A percentile compares a stretch with the other conserved stretches of the same genome.
Conservation (phyloP, 2,113 vertebrate genomes). For the Lates calcarifer region DNA sequence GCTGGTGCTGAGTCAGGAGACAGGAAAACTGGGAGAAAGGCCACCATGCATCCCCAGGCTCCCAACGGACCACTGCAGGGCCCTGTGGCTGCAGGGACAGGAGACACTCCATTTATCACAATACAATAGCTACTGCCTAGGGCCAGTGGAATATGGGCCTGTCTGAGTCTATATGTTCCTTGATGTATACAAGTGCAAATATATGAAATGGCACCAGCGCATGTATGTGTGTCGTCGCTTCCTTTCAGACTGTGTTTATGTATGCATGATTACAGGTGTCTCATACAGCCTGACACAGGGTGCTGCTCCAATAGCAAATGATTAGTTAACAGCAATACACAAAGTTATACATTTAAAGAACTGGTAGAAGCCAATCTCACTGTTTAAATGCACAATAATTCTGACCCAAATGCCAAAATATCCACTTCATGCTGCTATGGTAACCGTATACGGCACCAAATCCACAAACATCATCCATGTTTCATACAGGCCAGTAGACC, state of each 20-base stretch:
- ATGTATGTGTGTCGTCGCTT: not conserved
- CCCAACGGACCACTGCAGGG: constrained; percentile 65
- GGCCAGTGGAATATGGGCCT: constrained; percentile 45
- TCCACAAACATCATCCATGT: not conserved
- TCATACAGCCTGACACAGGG: not conserved
- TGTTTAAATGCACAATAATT: not conserved
- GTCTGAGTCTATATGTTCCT: constrained; percentile 41
- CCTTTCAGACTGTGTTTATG: not conserved
- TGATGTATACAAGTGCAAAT: constrained; percentile 31
- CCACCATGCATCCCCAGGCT: constrained; percentile 71
- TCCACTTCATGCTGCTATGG: not conserved
- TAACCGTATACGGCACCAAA: not conserved
- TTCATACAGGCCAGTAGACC: not conserved
- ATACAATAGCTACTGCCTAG: constrained; percentile 74
- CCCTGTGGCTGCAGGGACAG: constrained; percentile 66
- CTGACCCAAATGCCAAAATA: not conserved
- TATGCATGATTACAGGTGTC: not conserved
- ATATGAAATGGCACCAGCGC: constrained; percentile 13
- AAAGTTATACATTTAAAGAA: not conserved
- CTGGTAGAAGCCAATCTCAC: not conserved
- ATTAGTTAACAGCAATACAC: not conserved
- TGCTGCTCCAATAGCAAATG: not conserved
- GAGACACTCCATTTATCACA: constrained; percentile 81
- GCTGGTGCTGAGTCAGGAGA: constrained; percentile 83
- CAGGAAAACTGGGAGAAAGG: constrained; percentile 78